Evolutionary conservation across 2,113 vertebrate species (phyloP).

Genomic region (Vulpes vulpes): DNA sequence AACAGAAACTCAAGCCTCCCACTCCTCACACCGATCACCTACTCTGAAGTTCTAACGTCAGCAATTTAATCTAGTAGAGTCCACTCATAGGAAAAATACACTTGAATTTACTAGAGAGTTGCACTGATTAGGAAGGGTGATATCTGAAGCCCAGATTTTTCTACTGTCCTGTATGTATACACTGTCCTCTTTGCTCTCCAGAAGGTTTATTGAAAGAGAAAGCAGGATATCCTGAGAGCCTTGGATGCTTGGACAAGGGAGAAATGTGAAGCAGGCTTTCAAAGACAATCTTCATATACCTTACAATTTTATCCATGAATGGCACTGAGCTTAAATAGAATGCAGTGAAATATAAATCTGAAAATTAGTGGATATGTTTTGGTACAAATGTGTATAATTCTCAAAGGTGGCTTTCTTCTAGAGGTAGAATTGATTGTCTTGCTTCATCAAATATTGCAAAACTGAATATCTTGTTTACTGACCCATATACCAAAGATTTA

Average conservation of each 20-base stretch:
- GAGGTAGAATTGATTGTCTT: constrained; percentile 14
- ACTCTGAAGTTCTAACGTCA: background rate
- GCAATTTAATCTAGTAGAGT: background rate
- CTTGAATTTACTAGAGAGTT: constrained; percentile 13
- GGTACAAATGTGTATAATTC: background rate
- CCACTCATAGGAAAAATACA: background rate
- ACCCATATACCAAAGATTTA: background rate
- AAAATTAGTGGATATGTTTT: constrained; percentile 20
- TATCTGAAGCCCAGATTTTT: background rate
- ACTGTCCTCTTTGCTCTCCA: constrained; percentile 2
- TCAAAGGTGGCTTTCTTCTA: background rate
- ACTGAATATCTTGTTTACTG: background rate
- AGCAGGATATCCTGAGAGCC: background rate
- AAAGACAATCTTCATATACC: constrained; percentile 9
- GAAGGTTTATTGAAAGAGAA: constrained; percentile 18
- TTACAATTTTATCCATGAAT: constrained; percentile 42
- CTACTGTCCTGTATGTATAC: background rate
- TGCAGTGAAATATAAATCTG: background rate
- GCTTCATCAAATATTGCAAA: constrained; percentile 13
- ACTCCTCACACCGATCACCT: background rate
- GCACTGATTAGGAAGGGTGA: background rate
- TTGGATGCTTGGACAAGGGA: background rate
- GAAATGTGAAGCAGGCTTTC: background rate
- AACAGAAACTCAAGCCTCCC: background rate
- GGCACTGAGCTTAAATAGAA: constrained; percentile 17